Percentiles rank a stretch among this genome's conserved stretches.
Conservation (phyloP, 2,113 vertebrate genomes). For the Pygoscelis antarcticus region DNA sequence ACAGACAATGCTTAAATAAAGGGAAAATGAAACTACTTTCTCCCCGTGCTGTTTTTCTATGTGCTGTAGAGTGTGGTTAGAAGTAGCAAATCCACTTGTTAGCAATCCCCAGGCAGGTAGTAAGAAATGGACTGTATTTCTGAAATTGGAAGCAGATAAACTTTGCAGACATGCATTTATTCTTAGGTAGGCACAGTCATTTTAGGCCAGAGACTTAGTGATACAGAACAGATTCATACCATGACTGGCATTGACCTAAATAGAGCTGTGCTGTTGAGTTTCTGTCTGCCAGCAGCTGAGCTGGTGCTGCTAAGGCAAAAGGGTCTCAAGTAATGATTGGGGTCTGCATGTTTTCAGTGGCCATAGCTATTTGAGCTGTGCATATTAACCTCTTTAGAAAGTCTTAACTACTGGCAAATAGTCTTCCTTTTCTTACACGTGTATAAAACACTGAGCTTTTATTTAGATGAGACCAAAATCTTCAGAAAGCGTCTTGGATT, state of each 20-base stretch:
- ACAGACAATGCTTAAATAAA: not conserved
- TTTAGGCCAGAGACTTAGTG: not conserved
- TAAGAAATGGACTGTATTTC: not conserved
- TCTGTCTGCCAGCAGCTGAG: not conserved
- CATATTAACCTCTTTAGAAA: not conserved
- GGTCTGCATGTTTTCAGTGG: not conserved
- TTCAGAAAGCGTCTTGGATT: not conserved
- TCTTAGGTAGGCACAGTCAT: not conserved
- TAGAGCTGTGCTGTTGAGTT: not conserved
- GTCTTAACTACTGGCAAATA: not conserved
- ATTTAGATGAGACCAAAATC: not conserved
- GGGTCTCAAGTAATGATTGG: not conserved
- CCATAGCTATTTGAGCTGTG: fast-evolving
- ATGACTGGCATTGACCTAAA: not conserved
- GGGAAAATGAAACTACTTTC: not conserved
- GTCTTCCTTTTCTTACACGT: fast-evolving
- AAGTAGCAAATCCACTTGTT: not conserved
- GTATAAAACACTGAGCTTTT: not conserved
- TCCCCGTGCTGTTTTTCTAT: not conserved
- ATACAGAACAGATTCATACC: not conserved
- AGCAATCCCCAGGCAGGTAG: not conserved
- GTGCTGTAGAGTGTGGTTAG: too few species aligned
- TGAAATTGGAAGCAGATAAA: not conserved
- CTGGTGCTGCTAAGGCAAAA: not conserved
- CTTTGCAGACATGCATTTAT: not conserved